Conservation (phyloP, 1,140 invertebrate species). For the Microplitis mediator region DNA sequence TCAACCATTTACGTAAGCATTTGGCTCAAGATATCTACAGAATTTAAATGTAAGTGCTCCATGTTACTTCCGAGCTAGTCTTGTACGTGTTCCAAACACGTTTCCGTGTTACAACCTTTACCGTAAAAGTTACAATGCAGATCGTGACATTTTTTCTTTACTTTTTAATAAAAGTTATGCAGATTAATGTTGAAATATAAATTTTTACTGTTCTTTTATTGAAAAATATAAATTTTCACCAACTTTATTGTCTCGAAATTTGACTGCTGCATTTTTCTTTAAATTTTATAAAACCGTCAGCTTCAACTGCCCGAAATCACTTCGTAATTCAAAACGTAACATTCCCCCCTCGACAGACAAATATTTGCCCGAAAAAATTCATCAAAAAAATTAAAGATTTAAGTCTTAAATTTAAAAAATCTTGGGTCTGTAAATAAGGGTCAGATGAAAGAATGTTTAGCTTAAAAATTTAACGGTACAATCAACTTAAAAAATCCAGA, state of each 20-base stretch:
- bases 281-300: not conserved
- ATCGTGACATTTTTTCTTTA: not conserved
- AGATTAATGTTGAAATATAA: not conserved
- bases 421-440: not conserved
- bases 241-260: too few species aligned
- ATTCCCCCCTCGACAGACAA: too few species aligned
- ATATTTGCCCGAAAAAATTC: too few species aligned
- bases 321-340: too few species aligned
- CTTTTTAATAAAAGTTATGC: not conserved
- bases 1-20: slow-evolving; percentile 32
- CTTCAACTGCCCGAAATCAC: too few species aligned
- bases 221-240: too few species aligned
- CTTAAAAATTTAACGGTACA: not conserved
- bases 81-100: slow-evolving; percentile 6
- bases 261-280: too few species aligned
- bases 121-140: not conserved
- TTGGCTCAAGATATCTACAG: slow-evolving; percentile 26
- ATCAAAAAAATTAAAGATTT: too few species aligned
- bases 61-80: not conserved
- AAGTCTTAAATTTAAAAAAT: not conserved
- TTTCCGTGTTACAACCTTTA: not conserved
- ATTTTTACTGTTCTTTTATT: not conserved
- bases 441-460: not conserved
- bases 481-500: not conserved
- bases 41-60: slow-evolving; percentile 25